Evolutionary conservation across 2,888 invertebrate species (phyloP).

Genomic region (Hipparchia semele): DNA sequence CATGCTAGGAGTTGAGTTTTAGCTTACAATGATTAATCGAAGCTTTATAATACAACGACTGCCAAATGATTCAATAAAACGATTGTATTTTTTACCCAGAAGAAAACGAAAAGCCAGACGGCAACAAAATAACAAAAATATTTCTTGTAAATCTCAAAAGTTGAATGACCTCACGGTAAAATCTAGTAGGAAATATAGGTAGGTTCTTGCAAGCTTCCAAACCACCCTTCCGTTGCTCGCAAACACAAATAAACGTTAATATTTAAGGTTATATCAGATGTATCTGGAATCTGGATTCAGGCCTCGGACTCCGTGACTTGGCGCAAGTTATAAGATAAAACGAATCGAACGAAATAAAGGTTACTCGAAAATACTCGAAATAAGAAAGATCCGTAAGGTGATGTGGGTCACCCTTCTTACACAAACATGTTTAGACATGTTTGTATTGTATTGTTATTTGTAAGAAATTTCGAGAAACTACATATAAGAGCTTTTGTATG

Average conservation of each 20-base stretch:
- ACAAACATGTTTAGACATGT: no score
- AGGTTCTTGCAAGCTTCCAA: constrained; percentile 28
- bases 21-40: no score
- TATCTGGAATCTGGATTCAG: constrained; percentile 49
- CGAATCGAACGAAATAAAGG: not conserved
- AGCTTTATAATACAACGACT: no score
- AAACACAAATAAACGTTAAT: constrained; percentile 59
- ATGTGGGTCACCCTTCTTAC: no score
- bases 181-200: constrained; percentile 19
- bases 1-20: no score
- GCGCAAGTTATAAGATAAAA: constrained; percentile 18
- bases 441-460: no score
- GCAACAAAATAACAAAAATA: not conserved
- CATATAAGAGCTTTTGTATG: no score
- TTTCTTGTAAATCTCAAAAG: constrained; percentile 13
- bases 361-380: no score
- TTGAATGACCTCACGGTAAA: constrained; percentile 28
- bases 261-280: constrained; percentile 61
- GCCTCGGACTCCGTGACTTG: constrained; percentile 46
- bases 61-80: no score
- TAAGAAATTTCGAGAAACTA: no score
- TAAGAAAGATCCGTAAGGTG: no score
- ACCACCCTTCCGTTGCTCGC: constrained; percentile 31
- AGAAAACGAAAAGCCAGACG: not conserved
- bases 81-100: no score